Evolutionary conservation across 2,888 invertebrate species (phyloP).

Genomic region (Synergus gifuensis): DNA sequence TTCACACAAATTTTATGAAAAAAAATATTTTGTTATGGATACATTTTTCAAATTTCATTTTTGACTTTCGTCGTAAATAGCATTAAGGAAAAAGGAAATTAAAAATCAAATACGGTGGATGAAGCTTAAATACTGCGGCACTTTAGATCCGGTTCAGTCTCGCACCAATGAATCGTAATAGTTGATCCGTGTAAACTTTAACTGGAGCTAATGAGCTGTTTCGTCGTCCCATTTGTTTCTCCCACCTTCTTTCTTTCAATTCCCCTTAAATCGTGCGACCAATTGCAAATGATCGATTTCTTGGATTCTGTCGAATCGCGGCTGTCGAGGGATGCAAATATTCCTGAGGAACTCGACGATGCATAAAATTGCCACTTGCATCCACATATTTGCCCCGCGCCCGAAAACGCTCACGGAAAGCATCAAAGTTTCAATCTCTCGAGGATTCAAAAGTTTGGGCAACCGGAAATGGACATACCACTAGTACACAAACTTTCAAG

Average conservation of each 20-base stretch:
- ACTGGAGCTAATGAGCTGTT: constrained; percentile 58
- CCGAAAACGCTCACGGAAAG: constrained; percentile 2
- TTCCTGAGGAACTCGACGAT: constrained; percentile 3
- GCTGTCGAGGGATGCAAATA: constrained; percentile 1
- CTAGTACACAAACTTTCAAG: neutral
- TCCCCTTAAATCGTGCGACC: neutral
- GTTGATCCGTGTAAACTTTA: constrained; percentile 57
- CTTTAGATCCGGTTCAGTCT: constrained; percentile 59
- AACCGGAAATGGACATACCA: neutral
- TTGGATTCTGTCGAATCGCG: neutral
- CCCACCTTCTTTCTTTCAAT: neutral
- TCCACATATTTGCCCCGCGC: constrained; percentile 7
- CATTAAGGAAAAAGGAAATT: neutral
- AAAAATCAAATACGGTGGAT: neutral
- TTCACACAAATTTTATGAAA: constrained; percentile 38
- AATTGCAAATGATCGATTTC: neutral
- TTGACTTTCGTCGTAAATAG: neutral
- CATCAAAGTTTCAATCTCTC: constrained; percentile 18
- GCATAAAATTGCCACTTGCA: constrained; percentile 34
- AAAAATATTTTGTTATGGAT: neutral
- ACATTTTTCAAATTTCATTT: neutral
- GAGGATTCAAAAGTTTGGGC: neutral
- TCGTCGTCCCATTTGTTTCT: neutral
- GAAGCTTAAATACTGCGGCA: neutral
- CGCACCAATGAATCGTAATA: constrained; percentile 55